Conservation (phyloP, 2,797 vertebrate species). For the Neostethus bicornis region DNA sequence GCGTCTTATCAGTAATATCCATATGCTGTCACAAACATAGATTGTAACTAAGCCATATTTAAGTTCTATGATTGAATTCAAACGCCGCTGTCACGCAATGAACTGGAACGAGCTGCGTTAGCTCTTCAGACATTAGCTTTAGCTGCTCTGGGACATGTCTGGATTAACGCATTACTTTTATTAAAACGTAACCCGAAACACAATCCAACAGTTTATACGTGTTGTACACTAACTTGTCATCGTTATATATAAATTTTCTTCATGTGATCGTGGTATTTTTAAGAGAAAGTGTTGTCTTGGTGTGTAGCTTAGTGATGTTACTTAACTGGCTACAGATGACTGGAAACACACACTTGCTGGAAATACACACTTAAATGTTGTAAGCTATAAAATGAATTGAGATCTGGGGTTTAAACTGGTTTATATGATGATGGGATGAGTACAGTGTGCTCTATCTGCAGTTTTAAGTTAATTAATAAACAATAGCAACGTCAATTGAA, state of each 20-base stretch:
- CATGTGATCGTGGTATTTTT: conserved; percentile 9
- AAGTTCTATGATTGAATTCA: conserved; percentile 46
- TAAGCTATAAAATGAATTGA: background rate
- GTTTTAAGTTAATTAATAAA: conserved; percentile 13
- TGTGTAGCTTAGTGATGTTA: conserved; percentile 38
- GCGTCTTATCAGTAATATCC: background rate
- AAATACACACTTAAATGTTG: conserved; percentile 4
- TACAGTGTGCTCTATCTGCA: background rate
- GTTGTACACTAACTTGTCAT: background rate
- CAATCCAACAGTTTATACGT: background rate
- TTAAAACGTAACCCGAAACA: conserved; percentile 10
- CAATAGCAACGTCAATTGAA: conserved; percentile 30
- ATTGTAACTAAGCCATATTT: conserved; percentile 17
- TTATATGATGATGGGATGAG: background rate
- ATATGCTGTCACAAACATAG: background rate
- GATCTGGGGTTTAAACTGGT: background rate
- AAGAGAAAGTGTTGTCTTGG: conserved; percentile 13
- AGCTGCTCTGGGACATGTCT: conserved; percentile 64
- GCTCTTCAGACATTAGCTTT: conserved; percentile 60
- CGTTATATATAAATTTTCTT: background rate
- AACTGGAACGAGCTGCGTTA: conserved; percentile 61
- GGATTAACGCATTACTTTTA: conserved; percentile 60
- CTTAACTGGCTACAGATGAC: conserved; percentile 19
- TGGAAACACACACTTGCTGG: conserved; percentile 13
- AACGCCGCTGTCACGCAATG: conserved; percentile 66